Evolutionary conservation across 2,888 invertebrate genomes (phyloP).

Genomic region (Cryptops parisi): DNA sequence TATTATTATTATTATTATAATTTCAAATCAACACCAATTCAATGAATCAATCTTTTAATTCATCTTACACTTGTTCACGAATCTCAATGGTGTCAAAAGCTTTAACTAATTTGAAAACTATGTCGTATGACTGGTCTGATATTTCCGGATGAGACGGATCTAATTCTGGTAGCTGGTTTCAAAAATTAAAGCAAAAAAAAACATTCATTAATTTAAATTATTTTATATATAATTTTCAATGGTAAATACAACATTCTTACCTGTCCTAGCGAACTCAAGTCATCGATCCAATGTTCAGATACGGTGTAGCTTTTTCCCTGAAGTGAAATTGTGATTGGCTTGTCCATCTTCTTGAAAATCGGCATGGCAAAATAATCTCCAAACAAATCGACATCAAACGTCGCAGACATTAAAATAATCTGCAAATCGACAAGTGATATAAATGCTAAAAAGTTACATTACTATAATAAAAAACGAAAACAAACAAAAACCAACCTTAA

Average conservation of each 20-base stretch:
- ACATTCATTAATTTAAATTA: neutral
- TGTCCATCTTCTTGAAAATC: constrained; percentile 25
- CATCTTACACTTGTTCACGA: constrained; percentile 26
- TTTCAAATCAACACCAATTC: too few species aligned
- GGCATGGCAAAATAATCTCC: constrained; percentile 48
- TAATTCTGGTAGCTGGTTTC: constrained; percentile 35
- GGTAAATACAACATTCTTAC: constrained; percentile 22
- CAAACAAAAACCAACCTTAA: too few species aligned
- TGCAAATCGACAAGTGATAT: constrained; percentile 23
- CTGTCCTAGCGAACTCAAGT: constrained; percentile 25
- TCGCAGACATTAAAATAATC: constrained; percentile 87
- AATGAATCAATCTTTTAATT: too few species aligned
- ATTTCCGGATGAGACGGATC: constrained; percentile 44
- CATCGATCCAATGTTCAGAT: constrained; percentile 30
- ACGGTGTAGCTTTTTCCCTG: constrained; percentile 27
- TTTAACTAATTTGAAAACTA: constrained; percentile 46
- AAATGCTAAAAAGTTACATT: constrained; percentile 1
- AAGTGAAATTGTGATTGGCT: constrained; percentile 29
- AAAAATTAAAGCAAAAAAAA: constrained; percentile 5
- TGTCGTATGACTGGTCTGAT: constrained; percentile 42
- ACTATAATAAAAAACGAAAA: constrained; percentile 6
- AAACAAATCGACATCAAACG: constrained; percentile 60
- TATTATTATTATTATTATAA: too few species aligned
- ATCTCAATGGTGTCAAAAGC: constrained; percentile 50
- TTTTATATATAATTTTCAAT: too few species aligned